Evolutionary conservation across 2,888 invertebrate genomes (phyloP).

Genomic region (Andrena hattorfiana): DNA sequence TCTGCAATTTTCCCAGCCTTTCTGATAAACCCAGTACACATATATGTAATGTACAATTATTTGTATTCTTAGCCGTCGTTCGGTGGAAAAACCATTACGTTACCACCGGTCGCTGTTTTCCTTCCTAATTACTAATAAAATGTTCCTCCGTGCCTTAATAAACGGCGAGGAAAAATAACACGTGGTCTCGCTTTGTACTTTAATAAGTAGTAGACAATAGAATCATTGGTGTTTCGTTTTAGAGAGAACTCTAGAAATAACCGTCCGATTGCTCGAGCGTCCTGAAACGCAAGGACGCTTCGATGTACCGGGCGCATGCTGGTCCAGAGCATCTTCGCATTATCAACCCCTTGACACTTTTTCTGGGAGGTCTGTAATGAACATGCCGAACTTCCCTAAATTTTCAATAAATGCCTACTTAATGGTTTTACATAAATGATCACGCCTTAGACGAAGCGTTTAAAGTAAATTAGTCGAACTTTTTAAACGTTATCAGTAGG

Average conservation of each 20-base stretch:
- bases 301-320: constrained; percentile 31
- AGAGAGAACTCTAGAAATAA: constrained; percentile 58
- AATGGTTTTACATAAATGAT: no score
- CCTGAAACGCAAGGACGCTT: constrained; percentile 40
- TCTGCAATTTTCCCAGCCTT: no score
- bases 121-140: constrained; percentile 57
- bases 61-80: constrained; percentile 41
- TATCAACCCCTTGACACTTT: constrained; percentile 53
- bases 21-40: no score
- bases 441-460: no score
- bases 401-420: neutral
- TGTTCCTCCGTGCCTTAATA: constrained; percentile 36
- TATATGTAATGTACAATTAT: constrained; percentile 42
- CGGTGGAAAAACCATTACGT: constrained; percentile 30
- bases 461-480: neutral
- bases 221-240: constrained; percentile 71
- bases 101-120: constrained; percentile 24
- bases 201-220: constrained; percentile 70
- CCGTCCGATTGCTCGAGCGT: constrained; percentile 42
- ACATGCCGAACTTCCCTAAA: neutral
- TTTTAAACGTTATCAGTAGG: no score
- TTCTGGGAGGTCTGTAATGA: constrained; percentile 1
- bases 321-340: constrained; percentile 57
- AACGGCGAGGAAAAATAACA: constrained; percentile 59
- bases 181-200: constrained; percentile 74